Conservation (phyloP, 2,888 invertebrate genomes). For the Glaucopsyche alexis region DNA sequence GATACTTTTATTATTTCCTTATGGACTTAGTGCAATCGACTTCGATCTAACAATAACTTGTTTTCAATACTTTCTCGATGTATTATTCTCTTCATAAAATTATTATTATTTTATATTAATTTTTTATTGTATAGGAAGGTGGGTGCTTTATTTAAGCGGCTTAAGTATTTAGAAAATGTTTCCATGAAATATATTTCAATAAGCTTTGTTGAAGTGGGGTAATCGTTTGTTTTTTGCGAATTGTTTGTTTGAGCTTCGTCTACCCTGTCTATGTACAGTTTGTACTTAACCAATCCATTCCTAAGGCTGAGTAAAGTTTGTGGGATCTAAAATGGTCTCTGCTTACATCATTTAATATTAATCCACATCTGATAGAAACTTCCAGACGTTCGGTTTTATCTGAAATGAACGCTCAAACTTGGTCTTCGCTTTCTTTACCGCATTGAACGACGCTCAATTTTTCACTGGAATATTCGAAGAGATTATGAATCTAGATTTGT, state of each 20-base stretch:
- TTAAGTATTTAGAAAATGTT: conserved; percentile 19
- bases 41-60: conserved; percentile 41
- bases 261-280: not conserved
- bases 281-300: conserved; percentile 9
- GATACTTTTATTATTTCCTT: conserved; percentile 71
- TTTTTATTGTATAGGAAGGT: conserved; percentile 11
- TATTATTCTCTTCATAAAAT: conserved; percentile 27
- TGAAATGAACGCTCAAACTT: conserved; percentile 66
- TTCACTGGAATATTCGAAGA: conserved; percentile 54
- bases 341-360: conserved; percentile 61
- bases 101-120: conserved; percentile 25
- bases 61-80: conserved; percentile 37
- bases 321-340: conserved; percentile 47
- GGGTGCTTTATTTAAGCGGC: not conserved
- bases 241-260: not conserved
- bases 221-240: conserved; percentile 10
- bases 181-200: conserved; percentile 12
- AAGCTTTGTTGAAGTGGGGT: conserved; percentile 8
- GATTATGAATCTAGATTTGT: conserved; percentile 49
- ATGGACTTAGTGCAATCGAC: conserved; percentile 55
- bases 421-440: conserved; percentile 58
- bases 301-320: conserved; percentile 35
- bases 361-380: conserved; percentile 60
- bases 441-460: conserved; percentile 68
- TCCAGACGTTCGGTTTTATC: conserved; percentile 67